Percentiles rank a stretch among this genome's conserved stretches.
Evolutionary conservation across 2,888 invertebrate species (phyloP).

Genomic region (Tetramorium bicarinatum): DNA sequence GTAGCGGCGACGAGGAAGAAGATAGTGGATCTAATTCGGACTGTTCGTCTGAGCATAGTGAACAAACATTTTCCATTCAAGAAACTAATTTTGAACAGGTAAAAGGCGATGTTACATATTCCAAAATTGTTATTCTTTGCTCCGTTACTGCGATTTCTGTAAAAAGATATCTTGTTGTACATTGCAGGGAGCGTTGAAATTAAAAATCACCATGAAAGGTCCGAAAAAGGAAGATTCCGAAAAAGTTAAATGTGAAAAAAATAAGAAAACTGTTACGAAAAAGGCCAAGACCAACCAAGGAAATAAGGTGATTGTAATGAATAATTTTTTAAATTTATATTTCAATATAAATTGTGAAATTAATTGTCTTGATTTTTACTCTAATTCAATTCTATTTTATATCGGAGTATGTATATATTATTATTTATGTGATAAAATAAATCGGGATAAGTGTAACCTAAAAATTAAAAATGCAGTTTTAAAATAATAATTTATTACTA

Average conservation of each 20-base stretch:
- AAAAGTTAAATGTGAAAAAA: constrained; percentile 81
- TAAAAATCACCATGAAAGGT: constrained; percentile 87
- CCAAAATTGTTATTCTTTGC: not conserved
- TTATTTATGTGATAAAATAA: not conserved
- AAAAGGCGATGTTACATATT: not conserved
- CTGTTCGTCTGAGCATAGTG: constrained; percentile 86
- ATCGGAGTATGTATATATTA: not conserved
- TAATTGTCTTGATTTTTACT: not conserved
- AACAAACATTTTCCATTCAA: constrained; percentile 86
- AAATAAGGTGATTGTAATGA: constrained; percentile 74
- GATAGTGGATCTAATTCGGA: constrained; percentile 86
- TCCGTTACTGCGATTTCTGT: not conserved
- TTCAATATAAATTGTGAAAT: not conserved
- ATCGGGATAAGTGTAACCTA: too few species aligned
- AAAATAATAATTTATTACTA: too few species aligned
- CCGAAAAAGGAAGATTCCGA: constrained; percentile 84
- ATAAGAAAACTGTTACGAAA: constrained; percentile 75
- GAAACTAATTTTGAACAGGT: constrained; percentile 87
- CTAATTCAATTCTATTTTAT: not conserved
- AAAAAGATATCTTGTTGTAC: constrained; percentile 11
- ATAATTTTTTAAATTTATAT: not conserved
- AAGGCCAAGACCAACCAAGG: constrained; percentile 80
- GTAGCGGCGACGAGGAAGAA: constrained; percentile 81
- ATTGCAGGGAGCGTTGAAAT: constrained; percentile 86
- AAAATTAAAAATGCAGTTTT: too few species aligned